phyloP scores from a whole-genome alignment of 2,888 invertebrate species.

The Lordiphosa andalusiaca region DNA sequence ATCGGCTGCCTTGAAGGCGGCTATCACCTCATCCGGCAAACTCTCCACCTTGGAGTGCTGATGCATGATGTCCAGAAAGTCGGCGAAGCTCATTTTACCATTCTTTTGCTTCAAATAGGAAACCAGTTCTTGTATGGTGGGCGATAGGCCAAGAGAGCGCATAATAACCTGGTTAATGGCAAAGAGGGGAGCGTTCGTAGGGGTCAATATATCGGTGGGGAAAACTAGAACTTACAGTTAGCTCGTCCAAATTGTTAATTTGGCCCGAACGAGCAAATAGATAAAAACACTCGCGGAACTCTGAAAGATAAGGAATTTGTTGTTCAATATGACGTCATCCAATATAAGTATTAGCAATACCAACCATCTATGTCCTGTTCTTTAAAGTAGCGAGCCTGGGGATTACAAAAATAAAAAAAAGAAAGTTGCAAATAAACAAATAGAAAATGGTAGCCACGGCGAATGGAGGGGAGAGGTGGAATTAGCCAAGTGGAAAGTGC shows the following conservation, averaged over 20 bases:
- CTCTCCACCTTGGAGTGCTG: conserved; percentile 86
- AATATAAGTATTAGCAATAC: conserved; percentile 57
- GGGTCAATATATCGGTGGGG: neutral
- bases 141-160: conserved; percentile 96
- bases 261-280: conserved; percentile 94
- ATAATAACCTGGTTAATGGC: conserved; percentile 84
- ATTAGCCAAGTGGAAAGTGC: conserved; percentile 52
- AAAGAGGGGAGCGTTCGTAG: neutral
- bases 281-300: conserved; percentile 98
- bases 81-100: conserved; percentile 96
- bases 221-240: conserved; percentile 82
- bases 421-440: conserved; percentile 27
- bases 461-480: neutral
- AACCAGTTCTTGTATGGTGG: conserved; percentile 94
- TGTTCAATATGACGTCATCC: neutral
- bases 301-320: conserved; percentile 80
- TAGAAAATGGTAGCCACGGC: conserved; percentile 24
- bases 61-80: conserved; percentile 97
- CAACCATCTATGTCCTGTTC: conserved; percentile 97
- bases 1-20: conserved; percentile 94
- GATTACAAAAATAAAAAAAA: conserved; percentile 46
- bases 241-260: conserved; percentile 92
- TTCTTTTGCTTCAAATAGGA: conserved; percentile 89
- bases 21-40: conserved; percentile 85
- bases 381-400: conserved; percentile 94